Conservation (phyloP, 1,140 invertebrate species). For the Euwallacea fornicatus region DNA sequence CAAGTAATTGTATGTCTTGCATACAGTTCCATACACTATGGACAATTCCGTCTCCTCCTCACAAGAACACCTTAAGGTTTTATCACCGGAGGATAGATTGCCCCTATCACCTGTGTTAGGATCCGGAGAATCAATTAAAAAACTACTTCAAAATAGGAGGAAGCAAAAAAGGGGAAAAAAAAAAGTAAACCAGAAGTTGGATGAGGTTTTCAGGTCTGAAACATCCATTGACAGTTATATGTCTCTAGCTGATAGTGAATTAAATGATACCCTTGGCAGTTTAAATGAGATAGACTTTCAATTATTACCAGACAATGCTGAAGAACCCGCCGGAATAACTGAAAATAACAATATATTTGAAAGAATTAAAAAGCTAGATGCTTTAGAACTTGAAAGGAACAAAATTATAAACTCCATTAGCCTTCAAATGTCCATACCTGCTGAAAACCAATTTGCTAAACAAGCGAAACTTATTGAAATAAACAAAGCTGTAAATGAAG, state of each 20-base stretch:
- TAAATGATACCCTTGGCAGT: too few relatives aligned
- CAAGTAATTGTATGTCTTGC: too few relatives aligned
- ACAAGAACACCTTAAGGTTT: background rate
- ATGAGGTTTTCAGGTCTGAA: too few relatives aligned
- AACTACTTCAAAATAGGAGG: slow-evolving; percentile 8
- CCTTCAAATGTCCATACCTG: slow-evolving; percentile 7
- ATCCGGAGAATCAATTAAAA: slow-evolving; percentile 5
- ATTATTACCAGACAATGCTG: too few relatives aligned
- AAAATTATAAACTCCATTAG: slow-evolving; percentile 19
- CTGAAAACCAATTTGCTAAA: slow-evolving; percentile 8
- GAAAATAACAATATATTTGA: too few relatives aligned
- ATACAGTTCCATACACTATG: too few relatives aligned
- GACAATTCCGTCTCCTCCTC: background rate
- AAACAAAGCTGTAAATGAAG: background rate
- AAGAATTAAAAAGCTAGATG: slow-evolving; percentile 35
- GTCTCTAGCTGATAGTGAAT: too few relatives aligned
- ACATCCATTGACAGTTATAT: too few relatives aligned
- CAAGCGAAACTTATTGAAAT: background rate
- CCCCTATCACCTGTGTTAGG: slow-evolving; percentile 16
- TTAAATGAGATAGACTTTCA: too few relatives aligned
- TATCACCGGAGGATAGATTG: slow-evolving; percentile 6
- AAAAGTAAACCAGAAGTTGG: too few relatives aligned
- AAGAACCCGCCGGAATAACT: background rate
- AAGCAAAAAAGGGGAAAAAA: background rate
- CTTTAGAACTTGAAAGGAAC: slow-evolving; percentile 29